These are phyloP conservation scores for Drosophila macrospina DNA, from an alignment of 2,888 invertebrate species.

Conservation along the genomic window DNA sequence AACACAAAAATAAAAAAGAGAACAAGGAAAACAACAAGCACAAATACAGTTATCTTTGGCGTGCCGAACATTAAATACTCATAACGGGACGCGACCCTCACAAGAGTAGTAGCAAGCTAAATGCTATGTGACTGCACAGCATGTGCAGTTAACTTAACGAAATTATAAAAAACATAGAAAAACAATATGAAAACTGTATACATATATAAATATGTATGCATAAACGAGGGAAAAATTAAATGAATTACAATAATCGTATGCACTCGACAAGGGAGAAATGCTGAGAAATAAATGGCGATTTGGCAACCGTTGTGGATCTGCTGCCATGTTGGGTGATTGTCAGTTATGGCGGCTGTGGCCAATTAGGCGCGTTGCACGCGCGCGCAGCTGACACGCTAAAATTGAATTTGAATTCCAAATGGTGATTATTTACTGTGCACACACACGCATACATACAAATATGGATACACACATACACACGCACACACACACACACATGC, in stretches of 20 bases:
- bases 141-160: background rate
- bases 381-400: slow-evolving; percentile 47
- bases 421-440: slow-evolving; percentile 64
- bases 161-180: slow-evolving; percentile 2
- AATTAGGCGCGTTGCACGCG: slow-evolving; percentile 59
- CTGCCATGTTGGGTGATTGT: slow-evolving; percentile 1
- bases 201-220: no score
- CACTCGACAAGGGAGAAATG: background rate
- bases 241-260: background rate
- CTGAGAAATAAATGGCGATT: slow-evolving; percentile 5
- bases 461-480: slow-evolving; percentile 13
- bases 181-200: background rate
- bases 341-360: slow-evolving; percentile 40
- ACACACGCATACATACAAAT: slow-evolving; percentile 17
- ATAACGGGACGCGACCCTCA: slow-evolving; percentile 1
- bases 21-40: no score
- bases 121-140: slow-evolving; percentile 4
- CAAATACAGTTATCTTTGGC: slow-evolving; percentile 17
- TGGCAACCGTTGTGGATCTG: slow-evolving; percentile 30
- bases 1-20: slow-evolving; percentile 3
- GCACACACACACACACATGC: slow-evolving; percentile 13
- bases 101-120: slow-evolving; percentile 7
- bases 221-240: background rate
- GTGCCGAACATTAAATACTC: slow-evolving; percentile 38
- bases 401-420: slow-evolving; percentile 74